These are phyloP conservation scores for Chaetogeoica ovagalla DNA, from an alignment of 2,888 invertebrate genomes.

Conservation along the genomic window DNA sequence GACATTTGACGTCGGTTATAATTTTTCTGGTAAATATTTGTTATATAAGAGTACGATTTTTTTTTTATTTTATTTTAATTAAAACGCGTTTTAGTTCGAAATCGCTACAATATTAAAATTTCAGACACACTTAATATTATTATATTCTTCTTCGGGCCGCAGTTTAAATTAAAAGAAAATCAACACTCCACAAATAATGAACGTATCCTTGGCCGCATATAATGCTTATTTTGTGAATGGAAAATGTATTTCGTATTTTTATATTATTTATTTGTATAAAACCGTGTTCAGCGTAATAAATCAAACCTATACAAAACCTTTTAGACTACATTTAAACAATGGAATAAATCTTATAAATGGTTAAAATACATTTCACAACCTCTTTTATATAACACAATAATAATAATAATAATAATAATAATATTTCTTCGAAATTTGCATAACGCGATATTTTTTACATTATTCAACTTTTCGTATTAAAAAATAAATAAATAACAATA, in stretches of 20 bases:
- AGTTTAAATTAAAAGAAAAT: constrained; percentile 2
- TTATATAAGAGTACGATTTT: not conserved
- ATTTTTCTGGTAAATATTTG: too few species aligned
- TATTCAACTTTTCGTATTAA: constrained; percentile 9
- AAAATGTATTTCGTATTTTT: constrained; percentile 18
- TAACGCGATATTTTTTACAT: constrained; percentile 39
- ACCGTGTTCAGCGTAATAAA: constrained; percentile 39
- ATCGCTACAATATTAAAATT: not conserved
- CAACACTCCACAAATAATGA: not conserved
- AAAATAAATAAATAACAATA: not conserved
- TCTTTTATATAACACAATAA: constrained; percentile 38
- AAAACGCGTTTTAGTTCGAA: not conserved
- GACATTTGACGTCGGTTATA: too few species aligned
- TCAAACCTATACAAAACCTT: constrained; percentile 39
- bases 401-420: constrained; percentile 6
- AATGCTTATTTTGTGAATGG: constrained; percentile 1
- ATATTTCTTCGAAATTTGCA: constrained; percentile 42
- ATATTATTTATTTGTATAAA: constrained; percentile 21
- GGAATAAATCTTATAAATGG: constrained; percentile 50
- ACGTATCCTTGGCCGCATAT: not conserved
- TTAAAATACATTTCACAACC: constrained; percentile 44
- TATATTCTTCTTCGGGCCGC: not conserved
- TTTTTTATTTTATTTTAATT: not conserved
- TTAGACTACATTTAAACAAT: constrained; percentile 45
- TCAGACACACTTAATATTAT: not conserved